Conservation (phyloP, 2,797 vertebrate species). For the Anabas testudineus region DNA sequence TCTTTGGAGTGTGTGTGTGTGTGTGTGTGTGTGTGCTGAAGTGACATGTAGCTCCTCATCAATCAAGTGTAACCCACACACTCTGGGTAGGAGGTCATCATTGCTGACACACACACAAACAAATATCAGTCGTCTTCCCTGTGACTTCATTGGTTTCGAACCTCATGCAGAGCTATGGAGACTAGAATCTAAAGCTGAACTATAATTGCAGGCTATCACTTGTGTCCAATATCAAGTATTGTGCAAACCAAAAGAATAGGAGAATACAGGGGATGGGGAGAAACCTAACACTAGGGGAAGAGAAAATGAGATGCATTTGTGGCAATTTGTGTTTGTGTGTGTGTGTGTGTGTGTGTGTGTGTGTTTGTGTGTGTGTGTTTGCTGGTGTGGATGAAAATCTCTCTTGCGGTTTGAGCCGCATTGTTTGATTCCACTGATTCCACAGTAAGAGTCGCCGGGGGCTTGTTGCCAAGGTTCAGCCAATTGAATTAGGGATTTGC, state of each 20-base stretch:
- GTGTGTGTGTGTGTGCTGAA: constrained; percentile 20
- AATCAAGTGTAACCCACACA: constrained; percentile 62
- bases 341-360: constrained; percentile 39
- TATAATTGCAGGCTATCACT: constrained; percentile 17
- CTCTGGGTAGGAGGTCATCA: constrained; percentile 56
- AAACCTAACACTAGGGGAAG: constrained; percentile 8
- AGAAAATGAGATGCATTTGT: constrained; percentile 67
- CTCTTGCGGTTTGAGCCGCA: constrained; percentile 79
- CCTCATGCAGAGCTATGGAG: constrained; percentile 9
- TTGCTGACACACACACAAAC: constrained; percentile 38
- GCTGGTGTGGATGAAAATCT: constrained; percentile 62
- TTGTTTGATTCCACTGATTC: constrained; percentile 85
- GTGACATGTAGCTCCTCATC: constrained; percentile 35
- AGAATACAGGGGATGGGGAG: constrained; percentile 4
- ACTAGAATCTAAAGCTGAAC: constrained; percentile 23
- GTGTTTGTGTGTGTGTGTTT: constrained; percentile 47
- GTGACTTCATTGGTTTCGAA: constrained; percentile 42
- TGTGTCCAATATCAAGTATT: constrained; percentile 4
- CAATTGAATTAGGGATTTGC: constrained; percentile 88
- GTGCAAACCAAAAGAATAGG: constrained; percentile 1
- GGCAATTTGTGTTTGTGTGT: constrained; percentile 48
- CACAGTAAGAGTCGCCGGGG: constrained; percentile 83
- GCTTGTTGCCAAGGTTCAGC: constrained; percentile 82
- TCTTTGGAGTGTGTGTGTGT: constrained; percentile 25
- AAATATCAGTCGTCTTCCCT: constrained; percentile 54